Conservation (phyloP, 2,797 vertebrate species). For the Bradypodion ventrale region DNA sequence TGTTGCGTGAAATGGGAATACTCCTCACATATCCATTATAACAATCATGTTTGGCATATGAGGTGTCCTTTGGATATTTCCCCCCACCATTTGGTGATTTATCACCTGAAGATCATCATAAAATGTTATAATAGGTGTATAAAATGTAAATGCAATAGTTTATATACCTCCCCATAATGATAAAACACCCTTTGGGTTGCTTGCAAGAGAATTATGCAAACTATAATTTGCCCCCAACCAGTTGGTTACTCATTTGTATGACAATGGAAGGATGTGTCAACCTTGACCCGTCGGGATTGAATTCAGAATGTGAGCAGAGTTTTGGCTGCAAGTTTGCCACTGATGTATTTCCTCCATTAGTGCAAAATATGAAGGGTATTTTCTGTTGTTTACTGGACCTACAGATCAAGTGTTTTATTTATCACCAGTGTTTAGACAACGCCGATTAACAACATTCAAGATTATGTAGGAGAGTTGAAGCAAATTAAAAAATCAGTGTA, state of each 20-base stretch:
- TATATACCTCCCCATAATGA: too few relatives aligned
- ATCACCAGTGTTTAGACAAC: not conserved
- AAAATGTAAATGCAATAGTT: too few relatives aligned
- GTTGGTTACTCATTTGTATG: too few relatives aligned
- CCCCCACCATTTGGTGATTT: not conserved
- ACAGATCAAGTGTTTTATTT: not conserved
- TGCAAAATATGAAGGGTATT: not conserved
- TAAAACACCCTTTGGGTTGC: too few relatives aligned
- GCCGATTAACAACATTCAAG: not conserved
- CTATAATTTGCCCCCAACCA: too few relatives aligned
- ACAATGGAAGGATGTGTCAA: too few relatives aligned
- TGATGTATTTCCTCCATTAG: not conserved
- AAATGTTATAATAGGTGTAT: not conserved
- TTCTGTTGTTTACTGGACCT: not conserved
- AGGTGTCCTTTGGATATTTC: too few relatives aligned
- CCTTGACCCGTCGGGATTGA: too few relatives aligned
- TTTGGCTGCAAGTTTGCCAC: too few relatives aligned
- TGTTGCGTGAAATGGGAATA: not conserved
- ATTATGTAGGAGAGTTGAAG: not conserved
- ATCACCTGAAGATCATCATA: not conserved
- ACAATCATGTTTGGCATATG: not conserved
- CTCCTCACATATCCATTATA: not conserved
- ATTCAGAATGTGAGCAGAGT: too few relatives aligned
- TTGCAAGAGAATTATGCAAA: too few relatives aligned
- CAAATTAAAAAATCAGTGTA: not conserved